Evolutionary conservation across 2,888 invertebrate genomes (phyloP).

Genomic region (Margaritifera margaritifera): DNA sequence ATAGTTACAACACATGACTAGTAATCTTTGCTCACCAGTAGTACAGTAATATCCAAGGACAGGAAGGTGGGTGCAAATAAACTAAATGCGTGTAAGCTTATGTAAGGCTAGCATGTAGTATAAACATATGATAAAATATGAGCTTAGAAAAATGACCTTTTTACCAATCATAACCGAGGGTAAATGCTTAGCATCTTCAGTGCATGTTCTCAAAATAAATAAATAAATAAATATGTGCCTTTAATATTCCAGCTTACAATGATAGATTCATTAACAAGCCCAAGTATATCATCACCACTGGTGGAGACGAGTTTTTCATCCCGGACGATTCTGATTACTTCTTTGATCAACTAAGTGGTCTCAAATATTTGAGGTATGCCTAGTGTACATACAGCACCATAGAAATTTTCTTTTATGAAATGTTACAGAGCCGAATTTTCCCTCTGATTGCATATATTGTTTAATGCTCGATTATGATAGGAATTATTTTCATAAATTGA

Average conservation of each 20-base stretch:
- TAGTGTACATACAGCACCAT: not conserved
- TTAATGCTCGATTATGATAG: not conserved
- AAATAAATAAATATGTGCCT: too few relatives aligned
- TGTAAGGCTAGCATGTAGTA: too few relatives aligned
- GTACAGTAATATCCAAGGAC: too few relatives aligned
- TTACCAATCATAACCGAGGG: too few relatives aligned
- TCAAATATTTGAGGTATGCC: constrained; percentile 53
- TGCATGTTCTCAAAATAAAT: too few relatives aligned
- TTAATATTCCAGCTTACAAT: constrained; percentile 53
- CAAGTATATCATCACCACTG: constrained; percentile 54
- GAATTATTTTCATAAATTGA: not conserved
- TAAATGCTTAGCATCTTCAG: too few relatives aligned
- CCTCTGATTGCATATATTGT: not conserved
- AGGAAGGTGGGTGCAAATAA: too few relatives aligned
- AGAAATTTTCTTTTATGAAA: not conserved
- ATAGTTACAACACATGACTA: not conserved
- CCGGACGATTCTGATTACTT: constrained; percentile 62
- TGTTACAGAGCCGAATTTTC: too few relatives aligned
- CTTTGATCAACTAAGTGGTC: constrained; percentile 46
- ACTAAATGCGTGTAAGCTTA: too few relatives aligned
- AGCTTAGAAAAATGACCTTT: too few relatives aligned
- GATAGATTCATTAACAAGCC: constrained; percentile 51
- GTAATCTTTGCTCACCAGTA: too few relatives aligned
- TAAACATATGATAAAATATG: too few relatives aligned
- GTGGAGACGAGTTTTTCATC: constrained; percentile 66